Conservation (phyloP, 2,888 invertebrate species). For the Atherix ibis region DNA sequence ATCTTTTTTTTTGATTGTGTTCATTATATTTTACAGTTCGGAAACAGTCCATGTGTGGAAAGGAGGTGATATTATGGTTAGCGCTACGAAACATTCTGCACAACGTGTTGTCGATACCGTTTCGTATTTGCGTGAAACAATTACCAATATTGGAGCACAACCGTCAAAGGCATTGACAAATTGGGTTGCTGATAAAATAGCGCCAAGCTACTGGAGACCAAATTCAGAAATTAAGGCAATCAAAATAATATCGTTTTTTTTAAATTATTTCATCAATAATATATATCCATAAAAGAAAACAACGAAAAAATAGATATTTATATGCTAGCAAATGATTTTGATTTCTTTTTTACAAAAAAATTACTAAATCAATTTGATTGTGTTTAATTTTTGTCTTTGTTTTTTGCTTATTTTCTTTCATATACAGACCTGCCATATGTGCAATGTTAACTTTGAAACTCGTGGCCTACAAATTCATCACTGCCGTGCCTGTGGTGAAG, state of each 20-base stretch:
- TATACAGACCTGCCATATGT: too few relatives aligned
- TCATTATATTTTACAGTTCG: conserved; percentile 25
- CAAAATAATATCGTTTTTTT: conserved; percentile 3
- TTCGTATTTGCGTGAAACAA: conserved; percentile 43
- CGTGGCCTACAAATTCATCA: conserved; percentile 50
- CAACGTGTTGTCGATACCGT: conserved; percentile 49
- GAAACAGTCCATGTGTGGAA: conserved; percentile 58
- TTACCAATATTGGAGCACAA: conserved; percentile 48
- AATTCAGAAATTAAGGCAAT: conserved; percentile 55
- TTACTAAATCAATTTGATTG: too few relatives aligned
- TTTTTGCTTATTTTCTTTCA: too few relatives aligned
- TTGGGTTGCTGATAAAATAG: conserved; percentile 59
- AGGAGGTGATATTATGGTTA: conserved; percentile 34
- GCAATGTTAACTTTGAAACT: conserved; percentile 40
- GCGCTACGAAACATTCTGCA: conserved; percentile 39
- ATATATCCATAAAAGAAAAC: too few relatives aligned
- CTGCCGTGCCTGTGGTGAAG: conserved; percentile 63
- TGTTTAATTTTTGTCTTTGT: too few relatives aligned
- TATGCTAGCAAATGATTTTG: conserved; percentile 2
- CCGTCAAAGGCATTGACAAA: conserved; percentile 49
- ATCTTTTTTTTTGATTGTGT: too few relatives aligned
- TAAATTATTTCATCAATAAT: too few relatives aligned
- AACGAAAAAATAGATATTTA: conserved; percentile 2
- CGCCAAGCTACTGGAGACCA: conserved; percentile 66
- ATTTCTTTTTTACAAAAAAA: too few relatives aligned